These are phyloP conservation scores for Agrypnus murinus DNA, from an alignment of 2,888 invertebrate genomes.

Conservation along the genomic window DNA sequence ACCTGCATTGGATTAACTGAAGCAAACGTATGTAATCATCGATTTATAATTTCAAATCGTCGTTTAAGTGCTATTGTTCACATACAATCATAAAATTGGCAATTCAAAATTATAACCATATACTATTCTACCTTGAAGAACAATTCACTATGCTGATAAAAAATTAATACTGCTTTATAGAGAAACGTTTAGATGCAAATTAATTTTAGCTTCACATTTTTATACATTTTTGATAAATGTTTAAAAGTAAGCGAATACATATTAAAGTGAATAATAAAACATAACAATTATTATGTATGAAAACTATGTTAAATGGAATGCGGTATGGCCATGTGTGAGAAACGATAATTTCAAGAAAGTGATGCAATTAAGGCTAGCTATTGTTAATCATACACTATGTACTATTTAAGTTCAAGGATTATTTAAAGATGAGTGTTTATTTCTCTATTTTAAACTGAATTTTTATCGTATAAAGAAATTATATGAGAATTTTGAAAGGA, in stretches of 20 bases:
- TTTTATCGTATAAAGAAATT: too few species aligned
- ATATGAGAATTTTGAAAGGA: too few species aligned
- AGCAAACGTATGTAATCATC: background rate
- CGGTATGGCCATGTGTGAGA: constrained; percentile 2
- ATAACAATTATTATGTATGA: constrained; percentile 3
- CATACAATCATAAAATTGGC: constrained; percentile 17
- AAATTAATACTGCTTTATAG: background rate
- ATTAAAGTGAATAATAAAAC: background rate
- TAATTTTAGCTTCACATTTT: too few species aligned
- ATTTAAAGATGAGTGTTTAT: constrained; percentile 2
- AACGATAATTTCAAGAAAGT: constrained; percentile 7
- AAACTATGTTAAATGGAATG: constrained; percentile 18
- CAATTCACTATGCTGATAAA: constrained; percentile 13
- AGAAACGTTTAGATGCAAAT: too few species aligned
- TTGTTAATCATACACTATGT: constrained; percentile 6
- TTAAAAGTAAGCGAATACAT: background rate
- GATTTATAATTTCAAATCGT: constrained; percentile 8
- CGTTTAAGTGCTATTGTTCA: constrained; percentile 5
- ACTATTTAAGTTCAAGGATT: constrained; percentile 31
- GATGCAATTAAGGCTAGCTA: constrained; percentile 8
- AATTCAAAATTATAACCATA: constrained; percentile 8
- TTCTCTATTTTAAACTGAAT: too few species aligned
- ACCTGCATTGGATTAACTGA: too few species aligned
- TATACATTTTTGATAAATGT: too few species aligned
- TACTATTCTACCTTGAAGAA: constrained; percentile 7